Conservation (phyloP, 2,888 invertebrate genomes). For the Hyalella azteca region DNA sequence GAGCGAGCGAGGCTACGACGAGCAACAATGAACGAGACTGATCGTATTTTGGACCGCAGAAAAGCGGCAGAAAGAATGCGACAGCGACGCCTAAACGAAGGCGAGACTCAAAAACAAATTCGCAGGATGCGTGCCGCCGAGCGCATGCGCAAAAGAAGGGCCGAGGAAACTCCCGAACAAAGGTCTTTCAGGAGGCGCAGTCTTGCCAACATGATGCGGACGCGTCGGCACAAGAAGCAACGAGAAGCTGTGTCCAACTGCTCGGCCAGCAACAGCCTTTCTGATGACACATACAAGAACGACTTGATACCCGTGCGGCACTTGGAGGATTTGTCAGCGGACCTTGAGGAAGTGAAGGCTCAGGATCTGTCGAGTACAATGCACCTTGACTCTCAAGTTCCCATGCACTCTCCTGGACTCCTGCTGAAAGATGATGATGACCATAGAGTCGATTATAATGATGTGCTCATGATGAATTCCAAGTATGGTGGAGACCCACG, state of each 20-base stretch:
- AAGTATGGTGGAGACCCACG: background rate
- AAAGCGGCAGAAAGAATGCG: constrained; percentile 56
- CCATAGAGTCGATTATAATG: background rate
- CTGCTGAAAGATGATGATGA: background rate
- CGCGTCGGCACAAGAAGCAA: constrained; percentile 39
- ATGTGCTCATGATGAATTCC: background rate
- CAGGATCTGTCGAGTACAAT: background rate
- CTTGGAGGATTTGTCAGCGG: background rate
- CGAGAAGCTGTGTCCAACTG: background rate
- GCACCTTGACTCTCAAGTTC: background rate
- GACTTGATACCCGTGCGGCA: background rate
- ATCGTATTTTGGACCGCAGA: constrained; percentile 48
- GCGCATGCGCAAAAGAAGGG: constrained; percentile 54
- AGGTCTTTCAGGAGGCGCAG: constrained; percentile 44
- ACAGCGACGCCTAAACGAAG: constrained; percentile 52
- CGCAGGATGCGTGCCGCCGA: constrained; percentile 56
- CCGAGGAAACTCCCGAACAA: constrained; percentile 53
- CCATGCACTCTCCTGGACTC: background rate
- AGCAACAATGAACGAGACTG: constrained; percentile 45
- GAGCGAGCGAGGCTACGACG: constrained; percentile 51
- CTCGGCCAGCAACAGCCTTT: background rate
- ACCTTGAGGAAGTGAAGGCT: background rate
- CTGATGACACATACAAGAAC: background rate
- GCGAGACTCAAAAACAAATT: constrained; percentile 44
- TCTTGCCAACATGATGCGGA: constrained; percentile 52